phyloP scores from a whole-genome alignment of 2,113 vertebrate species.

The Oryzias curvinotus region DNA sequence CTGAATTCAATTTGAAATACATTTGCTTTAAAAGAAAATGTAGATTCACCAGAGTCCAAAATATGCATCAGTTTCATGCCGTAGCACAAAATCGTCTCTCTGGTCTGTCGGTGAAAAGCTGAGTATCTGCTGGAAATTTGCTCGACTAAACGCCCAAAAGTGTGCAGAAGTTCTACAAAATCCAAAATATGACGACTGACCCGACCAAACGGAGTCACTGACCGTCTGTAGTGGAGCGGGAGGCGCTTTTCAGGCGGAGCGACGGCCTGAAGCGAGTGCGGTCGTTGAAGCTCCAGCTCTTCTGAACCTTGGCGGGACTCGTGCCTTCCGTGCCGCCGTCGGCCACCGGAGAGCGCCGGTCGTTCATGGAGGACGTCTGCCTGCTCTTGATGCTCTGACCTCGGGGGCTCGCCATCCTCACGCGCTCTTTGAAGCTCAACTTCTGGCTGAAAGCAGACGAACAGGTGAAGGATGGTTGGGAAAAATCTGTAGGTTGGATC shows the following conservation, averaged over 20 bases:
- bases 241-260: constrained; percentile 92
- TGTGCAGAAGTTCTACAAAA: too few species aligned
- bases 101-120: neutral
- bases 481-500: neutral
- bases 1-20: too few species aligned
- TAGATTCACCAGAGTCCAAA: too few species aligned
- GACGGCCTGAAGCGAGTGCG: constrained; percentile 94
- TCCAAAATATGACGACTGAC: too few species aligned
- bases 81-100: neutral
- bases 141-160: too few species aligned
- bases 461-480: neutral
- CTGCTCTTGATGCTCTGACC: constrained; percentile 93
- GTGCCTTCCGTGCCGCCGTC: constrained; percentile 84
- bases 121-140: too few species aligned
- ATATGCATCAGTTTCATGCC: too few species aligned
- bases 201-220: neutral
- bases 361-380: constrained; percentile 86
- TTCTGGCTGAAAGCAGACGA: constrained; percentile 84
- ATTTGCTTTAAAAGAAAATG: too few species aligned
- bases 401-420: constrained; percentile 95
- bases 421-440: constrained; percentile 93
- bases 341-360: constrained; percentile 87
- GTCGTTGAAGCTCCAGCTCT: constrained; percentile 99
- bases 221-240: constrained; percentile 89
- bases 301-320: constrained; percentile 95